Conservation (phyloP, 2,797 vertebrate genomes). For the Schizothorax lantsangensis region DNA sequence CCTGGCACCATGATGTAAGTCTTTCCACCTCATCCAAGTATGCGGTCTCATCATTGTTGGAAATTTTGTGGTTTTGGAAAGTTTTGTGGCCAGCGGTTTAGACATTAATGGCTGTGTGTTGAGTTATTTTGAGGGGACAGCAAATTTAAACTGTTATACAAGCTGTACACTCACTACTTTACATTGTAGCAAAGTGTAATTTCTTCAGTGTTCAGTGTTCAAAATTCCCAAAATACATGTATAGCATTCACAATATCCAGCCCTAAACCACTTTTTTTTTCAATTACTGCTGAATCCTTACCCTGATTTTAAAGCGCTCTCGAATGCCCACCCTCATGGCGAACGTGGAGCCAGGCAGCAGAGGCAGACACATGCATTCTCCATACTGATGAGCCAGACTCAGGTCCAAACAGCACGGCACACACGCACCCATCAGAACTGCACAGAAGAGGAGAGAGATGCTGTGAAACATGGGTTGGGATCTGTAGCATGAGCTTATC, state of each 20-base stretch:
- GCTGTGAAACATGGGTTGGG: not conserved
- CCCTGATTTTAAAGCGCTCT: conserved; percentile 86
- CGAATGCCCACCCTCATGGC: conserved; percentile 85
- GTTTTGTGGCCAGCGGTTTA: no score
- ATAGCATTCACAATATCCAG: not conserved
- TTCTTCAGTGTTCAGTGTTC: no score
- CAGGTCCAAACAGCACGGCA: conserved; percentile 83
- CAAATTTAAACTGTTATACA: no score
- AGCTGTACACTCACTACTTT: no score
- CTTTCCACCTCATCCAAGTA: no score
- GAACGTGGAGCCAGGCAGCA: conserved; percentile 85
- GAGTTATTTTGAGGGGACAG: no score
- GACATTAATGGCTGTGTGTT: no score
- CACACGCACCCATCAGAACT: conserved; percentile 81
- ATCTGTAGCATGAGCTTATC: not conserved
- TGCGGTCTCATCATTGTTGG: no score
- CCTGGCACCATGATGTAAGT: no score
- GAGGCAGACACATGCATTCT: conserved; percentile 83
- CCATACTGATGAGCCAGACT: conserved; percentile 82
- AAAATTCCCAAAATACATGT: not conserved
- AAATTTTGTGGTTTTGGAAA: no score
- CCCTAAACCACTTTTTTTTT: not conserved
- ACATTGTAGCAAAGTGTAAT: no score
- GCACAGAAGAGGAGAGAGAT: conserved; percentile 28
- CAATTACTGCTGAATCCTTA: conserved; percentile 66